phyloP scores from a whole-genome alignment of 2,797 vertebrate species.

The Girardinus metallicus region DNA sequence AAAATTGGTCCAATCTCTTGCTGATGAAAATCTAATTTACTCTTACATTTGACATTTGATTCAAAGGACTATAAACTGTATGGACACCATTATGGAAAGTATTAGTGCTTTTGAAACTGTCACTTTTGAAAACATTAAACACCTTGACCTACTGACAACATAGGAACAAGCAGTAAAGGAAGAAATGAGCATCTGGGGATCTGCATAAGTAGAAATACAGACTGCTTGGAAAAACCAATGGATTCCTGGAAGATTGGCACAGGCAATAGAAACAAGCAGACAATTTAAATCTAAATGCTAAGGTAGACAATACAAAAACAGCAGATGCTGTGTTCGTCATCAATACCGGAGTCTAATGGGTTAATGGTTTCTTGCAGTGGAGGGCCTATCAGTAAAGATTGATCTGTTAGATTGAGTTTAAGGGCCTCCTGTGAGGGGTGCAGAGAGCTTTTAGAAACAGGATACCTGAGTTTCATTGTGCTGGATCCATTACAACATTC shows the following conservation, averaged over 20 bases:
- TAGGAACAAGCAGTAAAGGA: background rate
- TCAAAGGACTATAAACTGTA: background rate
- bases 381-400: conserved; percentile 54
- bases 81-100: background rate
- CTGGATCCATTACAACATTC: conserved; percentile 69
- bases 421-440: conserved; percentile 31
- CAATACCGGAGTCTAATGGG: conserved; percentile 61
- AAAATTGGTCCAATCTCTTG: background rate
- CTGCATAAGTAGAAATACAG: conserved; percentile 69
- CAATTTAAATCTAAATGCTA: conserved; percentile 15
- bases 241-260: conserved; percentile 60
- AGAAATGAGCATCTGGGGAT: background rate
- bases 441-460: conserved; percentile 73
- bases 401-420: conserved; percentile 65
- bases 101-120: background rate
- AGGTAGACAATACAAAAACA: conserved; percentile 13
- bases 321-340: conserved; percentile 16
- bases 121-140: background rate
- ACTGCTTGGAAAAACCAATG: conserved; percentile 54
- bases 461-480: conserved; percentile 62
- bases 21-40: background rate
- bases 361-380: conserved; percentile 62
- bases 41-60: background rate
- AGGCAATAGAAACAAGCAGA: conserved; percentile 19
- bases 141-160: background rate